Conservation (phyloP, 2,888 invertebrate genomes). For the Zygothrica quintamaculata region DNA sequence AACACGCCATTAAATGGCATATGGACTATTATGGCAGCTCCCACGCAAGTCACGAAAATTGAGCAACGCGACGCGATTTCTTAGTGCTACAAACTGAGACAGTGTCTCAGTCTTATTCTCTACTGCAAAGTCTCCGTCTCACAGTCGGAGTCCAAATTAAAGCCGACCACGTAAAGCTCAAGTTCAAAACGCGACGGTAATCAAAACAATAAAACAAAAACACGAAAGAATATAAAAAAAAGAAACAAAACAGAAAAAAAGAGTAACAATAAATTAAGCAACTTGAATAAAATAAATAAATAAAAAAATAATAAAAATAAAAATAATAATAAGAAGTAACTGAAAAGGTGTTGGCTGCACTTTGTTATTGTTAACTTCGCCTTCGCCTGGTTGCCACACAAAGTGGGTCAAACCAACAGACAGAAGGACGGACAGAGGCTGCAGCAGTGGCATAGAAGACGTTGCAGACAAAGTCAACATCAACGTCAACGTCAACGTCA, state of each 20-base stretch:
- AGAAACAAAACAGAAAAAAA: slow-evolving; percentile 27
- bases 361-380: slow-evolving; percentile 36
- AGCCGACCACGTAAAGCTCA: slow-evolving; percentile 73
- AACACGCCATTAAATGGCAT: slow-evolving; percentile 69
- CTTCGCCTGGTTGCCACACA: slow-evolving; percentile 33
- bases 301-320: slow-evolving; percentile 26
- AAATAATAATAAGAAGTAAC: slow-evolving; percentile 36
- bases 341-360: slow-evolving; percentile 57
- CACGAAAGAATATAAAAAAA: slow-evolving; percentile 48
- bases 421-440: slow-evolving; percentile 4
- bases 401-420: slow-evolving; percentile 53
- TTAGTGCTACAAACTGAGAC: slow-evolving; percentile 50
- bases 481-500: slow-evolving; percentile 16
- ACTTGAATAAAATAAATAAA: slow-evolving; percentile 23
- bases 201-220: slow-evolving; percentile 36
- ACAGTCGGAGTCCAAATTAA: slow-evolving; percentile 41
- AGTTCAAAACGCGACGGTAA: slow-evolving; percentile 58
- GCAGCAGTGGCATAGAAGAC: neutral
- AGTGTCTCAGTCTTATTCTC: slow-evolving; percentile 24
- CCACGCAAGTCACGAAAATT: slow-evolving; percentile 73
- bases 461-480: slow-evolving; percentile 13
- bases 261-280: slow-evolving; percentile 54
- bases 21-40: slow-evolving; percentile 67
- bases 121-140: slow-evolving; percentile 14
- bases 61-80: slow-evolving; percentile 58